Percentiles rank a stretch among this genome's conserved stretches.
Evolutionary conservation across 2,797 vertebrate species (phyloP).

Genomic region (Cichlasoma orientale): DNA sequence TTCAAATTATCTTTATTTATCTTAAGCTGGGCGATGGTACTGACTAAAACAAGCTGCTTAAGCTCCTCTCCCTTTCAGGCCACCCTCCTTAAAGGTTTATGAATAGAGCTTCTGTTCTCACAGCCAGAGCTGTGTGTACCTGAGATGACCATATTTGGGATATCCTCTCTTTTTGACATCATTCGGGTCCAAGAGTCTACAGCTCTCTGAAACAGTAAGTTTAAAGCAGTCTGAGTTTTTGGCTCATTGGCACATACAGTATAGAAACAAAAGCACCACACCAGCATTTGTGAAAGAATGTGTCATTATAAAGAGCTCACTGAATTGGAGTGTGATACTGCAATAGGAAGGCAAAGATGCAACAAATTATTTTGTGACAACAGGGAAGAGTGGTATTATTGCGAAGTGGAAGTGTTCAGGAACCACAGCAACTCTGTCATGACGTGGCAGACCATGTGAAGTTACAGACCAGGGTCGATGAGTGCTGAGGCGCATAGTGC

Average conservation of each 20-base stretch:
- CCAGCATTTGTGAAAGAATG: neutral
- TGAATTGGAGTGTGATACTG: no score
- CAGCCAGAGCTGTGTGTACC: neutral
- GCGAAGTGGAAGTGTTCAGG: neutral
- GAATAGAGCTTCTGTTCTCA: no score
- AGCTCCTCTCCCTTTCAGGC: no score
- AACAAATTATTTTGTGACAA: no score
- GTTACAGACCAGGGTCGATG: neutral
- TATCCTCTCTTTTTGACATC: neutral
- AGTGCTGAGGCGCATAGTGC: rapidly evolving
- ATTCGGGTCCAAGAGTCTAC: neutral
- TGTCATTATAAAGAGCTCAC: no score
- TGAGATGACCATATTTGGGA: neutral
- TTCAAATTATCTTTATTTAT: neutral
- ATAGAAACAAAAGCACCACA: neutral
- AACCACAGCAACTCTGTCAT: neutral
- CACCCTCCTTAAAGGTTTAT: no score
- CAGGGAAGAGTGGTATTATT: neutral
- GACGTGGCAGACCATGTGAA: neutral
- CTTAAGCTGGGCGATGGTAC: neutral
- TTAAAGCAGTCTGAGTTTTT: no score
- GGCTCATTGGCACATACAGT: neutral
- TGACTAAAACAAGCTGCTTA: no score
- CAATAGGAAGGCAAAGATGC: no score
- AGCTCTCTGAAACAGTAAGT: no score